phyloP scores from a whole-genome alignment of 2,797 vertebrate species.

The Rhinichthys osculus region DNA sequence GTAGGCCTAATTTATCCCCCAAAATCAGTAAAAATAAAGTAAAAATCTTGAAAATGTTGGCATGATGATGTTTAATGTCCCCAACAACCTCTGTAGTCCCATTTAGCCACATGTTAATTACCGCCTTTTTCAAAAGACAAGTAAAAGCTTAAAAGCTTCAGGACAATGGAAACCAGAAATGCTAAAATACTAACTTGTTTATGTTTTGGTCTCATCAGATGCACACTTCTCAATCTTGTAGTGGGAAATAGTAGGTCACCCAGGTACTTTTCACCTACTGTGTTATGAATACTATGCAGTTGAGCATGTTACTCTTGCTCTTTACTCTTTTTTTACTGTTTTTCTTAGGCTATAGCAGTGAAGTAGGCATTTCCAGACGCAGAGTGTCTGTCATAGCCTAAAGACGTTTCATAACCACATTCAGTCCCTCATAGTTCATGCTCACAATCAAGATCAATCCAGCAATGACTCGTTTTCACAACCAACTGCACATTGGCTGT shows the following conservation, averaged over 20 bases:
- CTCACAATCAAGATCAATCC: background rate
- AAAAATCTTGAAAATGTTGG: background rate
- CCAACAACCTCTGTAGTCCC: background rate
- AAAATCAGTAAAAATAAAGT: background rate
- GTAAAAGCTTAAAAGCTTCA: background rate
- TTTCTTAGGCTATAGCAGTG: background rate
- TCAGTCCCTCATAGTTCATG: background rate
- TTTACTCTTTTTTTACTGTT: background rate
- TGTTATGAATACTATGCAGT: background rate
- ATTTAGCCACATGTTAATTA: background rate
- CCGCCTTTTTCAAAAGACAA: background rate
- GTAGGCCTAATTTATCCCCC: background rate
- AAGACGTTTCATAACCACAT: background rate
- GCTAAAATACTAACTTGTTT: background rate
- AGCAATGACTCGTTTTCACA: background rate
- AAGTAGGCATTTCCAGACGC: background rate
- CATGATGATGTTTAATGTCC: background rate
- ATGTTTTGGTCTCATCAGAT: background rate
- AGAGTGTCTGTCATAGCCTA: background rate
- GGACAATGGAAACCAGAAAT: background rate
- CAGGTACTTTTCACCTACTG: background rate
- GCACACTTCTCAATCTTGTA: background rate
- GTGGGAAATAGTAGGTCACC: background rate
- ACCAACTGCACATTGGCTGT: no score
- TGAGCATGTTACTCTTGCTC: background rate